Evolutionary conservation across 2,888 invertebrate species (phyloP), one percentile per base, ranked within the genome.

Genomic region (Pheosia gnoma): DNA sequence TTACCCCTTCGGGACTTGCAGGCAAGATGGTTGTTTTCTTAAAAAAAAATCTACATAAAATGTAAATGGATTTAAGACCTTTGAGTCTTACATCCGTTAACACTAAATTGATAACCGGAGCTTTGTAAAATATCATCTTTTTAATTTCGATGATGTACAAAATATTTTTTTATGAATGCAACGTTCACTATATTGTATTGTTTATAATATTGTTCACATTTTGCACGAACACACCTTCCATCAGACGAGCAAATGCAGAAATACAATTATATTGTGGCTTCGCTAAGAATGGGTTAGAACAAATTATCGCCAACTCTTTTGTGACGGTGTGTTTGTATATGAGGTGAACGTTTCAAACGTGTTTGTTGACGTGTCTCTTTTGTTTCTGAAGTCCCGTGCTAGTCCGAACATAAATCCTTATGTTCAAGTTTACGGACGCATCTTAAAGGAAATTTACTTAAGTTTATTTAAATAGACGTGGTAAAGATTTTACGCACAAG

Each of bases 221-320:
- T 58, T 8, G 58, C 62, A 65, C 61, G 55, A 61, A 52, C 61
- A 39, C n/a, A n/a, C 60, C 62, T 71, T 71, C 63, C 61, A 65
- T 74, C 69, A 74, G 65, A 60, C 41, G 54, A 47, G 57, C 37
- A 63, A 67, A 65, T 62, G 59, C 57, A 59, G 68, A 58, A 57
- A 62, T 61, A 62, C 61, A 61, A 71, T 69, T n/a, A n/a, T n/a
- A n/a, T n/a, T 69, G 66, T 70, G 57, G 52, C 37, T 53, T 37
- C 37, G 64, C 57, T 65, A 2, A 25, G 25, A 25, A 25, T 25
- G 25, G 25, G 25, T 25, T 62, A 70, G 69, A 68, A 66, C 59
- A 59, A 65, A 69, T 70, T 66, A 65, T 65, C 62, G 62, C 37
- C 65, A 70, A 61, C 58, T 67, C 68, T 70, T 64, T 67, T 57